Evolutionary conservation across 1,140 invertebrate genomes (phyloP).

Genomic region (Drosophila orosa): DNA sequence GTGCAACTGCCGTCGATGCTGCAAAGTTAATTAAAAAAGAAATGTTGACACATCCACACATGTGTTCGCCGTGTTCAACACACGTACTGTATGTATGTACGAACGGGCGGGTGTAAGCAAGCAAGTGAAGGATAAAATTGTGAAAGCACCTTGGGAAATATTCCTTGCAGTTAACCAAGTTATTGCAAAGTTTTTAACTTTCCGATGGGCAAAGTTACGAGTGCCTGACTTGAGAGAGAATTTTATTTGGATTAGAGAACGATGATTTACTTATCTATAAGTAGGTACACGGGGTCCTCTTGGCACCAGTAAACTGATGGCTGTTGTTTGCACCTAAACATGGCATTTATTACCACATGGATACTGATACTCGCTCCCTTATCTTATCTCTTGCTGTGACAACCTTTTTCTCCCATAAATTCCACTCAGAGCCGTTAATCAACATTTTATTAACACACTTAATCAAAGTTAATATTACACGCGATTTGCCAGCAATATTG

Average conservation of each 20-base stretch:
- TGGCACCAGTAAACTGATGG: neutral
- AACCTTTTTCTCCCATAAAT: conserved; percentile 3
- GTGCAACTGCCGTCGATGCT: conserved; percentile 64
- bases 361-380: neutral
- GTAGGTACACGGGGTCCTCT: neutral
- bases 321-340: neutral
- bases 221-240: conserved; percentile 17
- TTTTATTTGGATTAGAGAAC: conserved; percentile 38
- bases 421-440: conserved; percentile 1
- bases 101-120: neutral
- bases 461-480: conserved; percentile 31
- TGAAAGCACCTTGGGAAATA: conserved; percentile 38
- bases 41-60: conserved; percentile 50
- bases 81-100: neutral
- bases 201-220: conserved; percentile 22
- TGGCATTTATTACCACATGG: neutral
- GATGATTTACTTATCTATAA: conserved; percentile 25
- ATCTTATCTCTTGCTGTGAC: conserved; percentile 17
- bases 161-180: conserved; percentile 35
- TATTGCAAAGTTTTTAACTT: conserved; percentile 27
- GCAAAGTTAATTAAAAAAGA: conserved; percentile 79
- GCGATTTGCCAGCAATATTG: conserved; percentile 5
- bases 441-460: conserved; percentile 25
- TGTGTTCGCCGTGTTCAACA: conserved; percentile 4
- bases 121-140: conserved; percentile 27